Conservation (phyloP, 2,888 invertebrate genomes). For the Pimpla rufipes region DNA sequence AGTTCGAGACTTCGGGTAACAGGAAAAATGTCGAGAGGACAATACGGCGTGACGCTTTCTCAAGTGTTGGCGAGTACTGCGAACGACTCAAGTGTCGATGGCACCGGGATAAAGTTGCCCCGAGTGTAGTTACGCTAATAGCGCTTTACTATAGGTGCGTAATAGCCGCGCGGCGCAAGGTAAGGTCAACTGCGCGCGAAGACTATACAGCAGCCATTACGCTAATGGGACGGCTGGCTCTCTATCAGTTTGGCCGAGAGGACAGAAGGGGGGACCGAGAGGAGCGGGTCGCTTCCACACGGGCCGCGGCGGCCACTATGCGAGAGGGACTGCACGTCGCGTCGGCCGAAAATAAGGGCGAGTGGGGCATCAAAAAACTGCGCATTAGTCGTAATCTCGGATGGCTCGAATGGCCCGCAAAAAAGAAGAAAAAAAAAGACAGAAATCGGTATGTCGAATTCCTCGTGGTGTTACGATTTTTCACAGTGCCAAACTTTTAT, state of each 20-base stretch:
- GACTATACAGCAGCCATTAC: slow-evolving; percentile 81
- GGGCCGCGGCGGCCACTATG: slow-evolving; percentile 22
- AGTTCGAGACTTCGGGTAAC: background rate
- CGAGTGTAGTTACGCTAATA: slow-evolving; percentile 14
- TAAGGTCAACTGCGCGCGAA: slow-evolving; percentile 70
- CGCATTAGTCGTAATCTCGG: slow-evolving; percentile 78
- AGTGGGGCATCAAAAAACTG: slow-evolving; percentile 60
- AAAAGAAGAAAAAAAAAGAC: background rate
- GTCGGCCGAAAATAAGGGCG: slow-evolving; percentile 48
- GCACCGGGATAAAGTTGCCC: slow-evolving; percentile 4
- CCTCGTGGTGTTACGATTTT: slow-evolving; percentile 1
- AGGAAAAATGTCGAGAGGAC: too few relatives aligned
- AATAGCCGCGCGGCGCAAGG: slow-evolving; percentile 9
- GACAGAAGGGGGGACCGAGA: slow-evolving; percentile 53
- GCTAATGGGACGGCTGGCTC: slow-evolving; percentile 80
- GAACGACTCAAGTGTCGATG: background rate
- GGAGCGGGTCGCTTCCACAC: slow-evolving; percentile 26
- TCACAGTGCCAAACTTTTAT: background rate
- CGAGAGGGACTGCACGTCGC: slow-evolving; percentile 19
- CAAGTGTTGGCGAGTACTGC: too few relatives aligned
- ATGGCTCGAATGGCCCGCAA: background rate
- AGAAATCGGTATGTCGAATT: background rate
- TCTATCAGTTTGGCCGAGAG: slow-evolving; percentile 76
- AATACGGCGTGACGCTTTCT: too few relatives aligned
- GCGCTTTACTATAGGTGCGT: background rate